Evolutionary conservation across 2,888 invertebrate genomes (phyloP), one percentile per base, ranked within the genome.

Genomic region (Pseudeuparius sepicola): DNA sequence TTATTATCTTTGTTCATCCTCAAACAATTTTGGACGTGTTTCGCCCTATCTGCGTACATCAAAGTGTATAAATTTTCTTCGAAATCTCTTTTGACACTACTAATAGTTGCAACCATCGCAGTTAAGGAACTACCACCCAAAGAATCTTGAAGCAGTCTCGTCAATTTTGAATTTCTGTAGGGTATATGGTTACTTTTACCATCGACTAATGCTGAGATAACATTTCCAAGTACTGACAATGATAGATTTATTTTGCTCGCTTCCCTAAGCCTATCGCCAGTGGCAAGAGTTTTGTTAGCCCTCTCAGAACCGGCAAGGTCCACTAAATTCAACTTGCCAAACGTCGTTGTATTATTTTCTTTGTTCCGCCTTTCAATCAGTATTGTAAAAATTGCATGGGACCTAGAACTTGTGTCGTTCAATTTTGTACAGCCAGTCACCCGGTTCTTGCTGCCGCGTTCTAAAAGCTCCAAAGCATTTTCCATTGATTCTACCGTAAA

Each of bases 371-470:
- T 85, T 67, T 97, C 96, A 15, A 97, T 80, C 0, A 90, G 89
- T 24, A 96, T 87, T n/a, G 90, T 88, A 65, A 96, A 96, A 48
- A 97, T 93, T 3, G 94, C 93, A 65, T 97, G 96, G 0, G 93
- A 93, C 23, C 94, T 69, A 0, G 93, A 94, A 48, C 92, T 92
- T 54, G 84, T 84, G 1, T 79, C 77, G 61, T 97, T 97, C 89
- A 97, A 93, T 43, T 89, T 86, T 0, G 96, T 97, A 1, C 90
- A 35, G 9, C 46, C 46, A 4, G 78, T 75, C 15, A 75, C 72
- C 49, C 94, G 73, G 66, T 92, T 93, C 63, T 88, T 89, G 58
- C 93, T 93, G 33, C 96, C 96, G 13, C 88, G 70, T 7, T 80
- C 79, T 88, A 97, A 92, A 33, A 97, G 87, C 49, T 85, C 79